A percentile compares a stretch with the other conserved stretches of the same genome.
phyloP scores from a whole-genome alignment of 37 sponge, comb jelly and placozoan species.

The Halisarca cf. caerulea region DNA sequence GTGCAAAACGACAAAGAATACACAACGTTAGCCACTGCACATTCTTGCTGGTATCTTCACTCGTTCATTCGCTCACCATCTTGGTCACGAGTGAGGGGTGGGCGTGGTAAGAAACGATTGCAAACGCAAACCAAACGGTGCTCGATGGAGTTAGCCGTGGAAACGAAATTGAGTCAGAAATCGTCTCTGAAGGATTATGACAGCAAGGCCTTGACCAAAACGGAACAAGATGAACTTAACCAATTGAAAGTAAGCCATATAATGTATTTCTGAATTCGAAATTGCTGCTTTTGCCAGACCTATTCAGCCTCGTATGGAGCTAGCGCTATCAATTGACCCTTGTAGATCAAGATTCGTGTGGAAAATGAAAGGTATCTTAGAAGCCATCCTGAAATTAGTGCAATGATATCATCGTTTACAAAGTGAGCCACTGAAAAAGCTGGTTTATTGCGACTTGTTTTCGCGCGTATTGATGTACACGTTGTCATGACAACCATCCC shows the following conservation, averaged over 20 bases:
- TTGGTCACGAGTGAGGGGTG: no score
- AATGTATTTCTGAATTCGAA: background rate
- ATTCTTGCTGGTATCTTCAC: no score
- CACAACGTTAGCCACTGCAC: no score
- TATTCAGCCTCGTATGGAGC: no score
- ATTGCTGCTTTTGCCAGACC: background rate
- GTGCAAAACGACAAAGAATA: no score
- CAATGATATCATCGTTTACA: conserved; percentile 57
- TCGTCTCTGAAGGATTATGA: conserved; percentile 64
- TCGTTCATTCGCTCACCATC: no score
- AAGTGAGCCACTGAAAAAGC: conserved; percentile 37
- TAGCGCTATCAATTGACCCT: no score
- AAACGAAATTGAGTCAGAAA: conserved; percentile 58
- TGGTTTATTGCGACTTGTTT: background rate
- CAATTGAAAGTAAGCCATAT: conserved; percentile 53
- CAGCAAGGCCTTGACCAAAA: conserved; percentile 60
- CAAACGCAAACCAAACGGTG: no score
- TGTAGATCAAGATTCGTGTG: conserved; percentile 59
- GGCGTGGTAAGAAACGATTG: no score
- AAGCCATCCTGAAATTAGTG: conserved; percentile 68
- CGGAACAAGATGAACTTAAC: conserved; percentile 67
- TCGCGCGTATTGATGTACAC: background rate
- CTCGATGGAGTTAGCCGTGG: conserved; percentile 58
- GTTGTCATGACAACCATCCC: background rate
- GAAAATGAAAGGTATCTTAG: conserved; percentile 76